These are phyloP conservation scores for Hypsibius dujardini DNA, from an alignment of 1,140 invertebrate genomes.

Conservation along the genomic window DNA sequence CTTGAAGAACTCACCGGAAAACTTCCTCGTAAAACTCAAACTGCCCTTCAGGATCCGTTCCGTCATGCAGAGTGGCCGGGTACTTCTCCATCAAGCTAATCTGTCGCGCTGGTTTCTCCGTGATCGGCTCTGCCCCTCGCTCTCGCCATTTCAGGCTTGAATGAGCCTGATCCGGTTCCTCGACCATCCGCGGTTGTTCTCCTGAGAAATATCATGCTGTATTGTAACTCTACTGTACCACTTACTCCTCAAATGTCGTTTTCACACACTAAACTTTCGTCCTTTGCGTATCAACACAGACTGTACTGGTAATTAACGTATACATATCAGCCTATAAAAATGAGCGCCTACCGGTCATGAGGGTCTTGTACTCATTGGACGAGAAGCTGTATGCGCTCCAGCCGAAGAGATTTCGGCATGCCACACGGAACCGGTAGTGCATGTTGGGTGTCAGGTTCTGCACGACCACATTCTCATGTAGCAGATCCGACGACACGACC, in stretches of 20 bases:
- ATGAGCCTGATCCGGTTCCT: background rate
- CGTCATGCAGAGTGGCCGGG: slow-evolving; percentile 20
- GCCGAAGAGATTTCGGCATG: slow-evolving; percentile 73
- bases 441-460: slow-evolving; percentile 53
- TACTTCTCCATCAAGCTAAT: slow-evolving; percentile 17
- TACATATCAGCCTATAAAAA: too few relatives aligned
- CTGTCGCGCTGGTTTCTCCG: background rate
- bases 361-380: slow-evolving; percentile 31
- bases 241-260: background rate
- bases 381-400: slow-evolving; percentile 35
- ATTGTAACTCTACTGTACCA: background rate
- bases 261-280: too few relatives aligned
- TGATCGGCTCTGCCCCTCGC: background rate
- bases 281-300: too few relatives aligned
- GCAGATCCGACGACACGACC: slow-evolving; percentile 65
- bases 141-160: slow-evolving; percentile 15
- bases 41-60: slow-evolving; percentile 18
- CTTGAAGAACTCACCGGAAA: slow-evolving; percentile 14
- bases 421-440: slow-evolving; percentile 68
- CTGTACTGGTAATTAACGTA: too few relatives aligned
- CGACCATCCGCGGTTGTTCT: slow-evolving; percentile 16
- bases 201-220: slow-evolving; percentile 17
- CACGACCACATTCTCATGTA: slow-evolving; percentile 77
- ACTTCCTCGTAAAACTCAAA: slow-evolving; percentile 20
- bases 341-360: slow-evolving; percentile 24